Evolutionary conservation across 2,888 invertebrate species (phyloP).

Genomic region (Chymomyza caudatula): DNA sequence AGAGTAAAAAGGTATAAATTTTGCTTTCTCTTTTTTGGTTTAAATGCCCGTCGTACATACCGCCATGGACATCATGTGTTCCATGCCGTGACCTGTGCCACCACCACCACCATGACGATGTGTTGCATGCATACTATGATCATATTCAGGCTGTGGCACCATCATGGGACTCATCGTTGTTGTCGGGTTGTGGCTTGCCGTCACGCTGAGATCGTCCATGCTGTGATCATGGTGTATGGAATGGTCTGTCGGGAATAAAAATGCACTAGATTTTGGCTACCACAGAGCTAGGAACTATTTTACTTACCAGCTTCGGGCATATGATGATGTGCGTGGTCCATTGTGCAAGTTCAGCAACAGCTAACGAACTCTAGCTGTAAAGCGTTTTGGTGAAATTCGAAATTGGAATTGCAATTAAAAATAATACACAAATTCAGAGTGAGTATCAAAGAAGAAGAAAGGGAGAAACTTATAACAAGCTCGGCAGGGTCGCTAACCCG

Average conservation of each 20-base stretch:
- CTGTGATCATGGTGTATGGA: conserved; percentile 54
- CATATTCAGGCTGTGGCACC: conserved; percentile 32
- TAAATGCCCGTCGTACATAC: conserved; percentile 48
- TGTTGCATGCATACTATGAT: conserved; percentile 33
- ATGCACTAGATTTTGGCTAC: neutral
- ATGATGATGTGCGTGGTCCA: conserved; percentile 76
- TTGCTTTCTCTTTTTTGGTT: too few relatives aligned
- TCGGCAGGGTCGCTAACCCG: neutral
- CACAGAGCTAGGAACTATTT: too few relatives aligned
- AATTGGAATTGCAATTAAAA: neutral
- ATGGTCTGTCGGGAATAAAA: conserved; percentile 44
- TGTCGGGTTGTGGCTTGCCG: conserved; percentile 25
- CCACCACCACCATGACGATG: conserved; percentile 50
- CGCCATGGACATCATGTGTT: conserved; percentile 78
- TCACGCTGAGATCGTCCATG: conserved; percentile 14
- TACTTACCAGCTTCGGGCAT: conserved; percentile 71
- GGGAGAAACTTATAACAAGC: neutral
- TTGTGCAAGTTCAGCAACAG: conserved; percentile 27
- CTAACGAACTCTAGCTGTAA: conserved; percentile 14
- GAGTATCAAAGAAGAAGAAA: neutral
- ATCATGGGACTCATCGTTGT: conserved; percentile 39
- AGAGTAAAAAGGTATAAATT: neutral
- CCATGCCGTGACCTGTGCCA: conserved; percentile 62
- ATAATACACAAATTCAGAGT: too few relatives aligned
- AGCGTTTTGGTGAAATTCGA: conserved; percentile 11